Evolutionary conservation across 2,888 invertebrate genomes (phyloP), one percentile per base, ranked within the genome.

Genomic region (Agrochola macilenta): DNA sequence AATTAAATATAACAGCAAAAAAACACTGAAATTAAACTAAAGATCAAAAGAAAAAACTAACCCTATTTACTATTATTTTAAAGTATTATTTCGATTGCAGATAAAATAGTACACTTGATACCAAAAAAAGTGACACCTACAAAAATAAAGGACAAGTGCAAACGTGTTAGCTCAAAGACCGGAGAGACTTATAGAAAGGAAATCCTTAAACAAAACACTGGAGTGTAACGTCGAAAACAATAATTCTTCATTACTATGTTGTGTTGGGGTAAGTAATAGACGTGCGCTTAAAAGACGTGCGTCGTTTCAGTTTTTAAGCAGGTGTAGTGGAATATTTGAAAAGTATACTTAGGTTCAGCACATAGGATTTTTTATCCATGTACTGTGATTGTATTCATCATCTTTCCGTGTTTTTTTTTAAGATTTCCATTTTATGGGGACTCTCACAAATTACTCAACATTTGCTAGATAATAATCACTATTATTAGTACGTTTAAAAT

Each of bases 171-270:
- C 91, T 90, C 91, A 92, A 93, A 93, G 91, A 93, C 89, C 91
- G 89, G 88, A 92, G 91, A 92, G 95, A 93, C 94, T 95, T 95
- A 95, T 92, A 91, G 90, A 92, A 94, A 94, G 95, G 93, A 96
- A 95, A 96, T 96, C 95, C 94, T 93, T 90, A 92, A 86, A 95
- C 95, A 95, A 95, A 96, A 95, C 94, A 95, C 91, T 94, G 88
- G 91, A 94, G 93, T 93, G 94, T 94, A 93, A 95, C 93, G 94
- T 92, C 78, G 93, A 93, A 96, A 95, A 96, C 96, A 95, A 96
- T 96, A 96, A 96, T 95, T 96, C 95, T 95, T 95, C 94, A 94
- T 95, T 95, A 95, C 91, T 89, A 64, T 90, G 91, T 93, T 87
- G 88, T 81, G 86, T 87, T 92, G 94, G 95, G 92, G 87, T 91